Percentiles rank a stretch among this genome's conserved stretches.
Evolutionary conservation across 64 coral and sea anemone genomes (phyloP).

Genomic region (Astreopora myriophthalma): DNA sequence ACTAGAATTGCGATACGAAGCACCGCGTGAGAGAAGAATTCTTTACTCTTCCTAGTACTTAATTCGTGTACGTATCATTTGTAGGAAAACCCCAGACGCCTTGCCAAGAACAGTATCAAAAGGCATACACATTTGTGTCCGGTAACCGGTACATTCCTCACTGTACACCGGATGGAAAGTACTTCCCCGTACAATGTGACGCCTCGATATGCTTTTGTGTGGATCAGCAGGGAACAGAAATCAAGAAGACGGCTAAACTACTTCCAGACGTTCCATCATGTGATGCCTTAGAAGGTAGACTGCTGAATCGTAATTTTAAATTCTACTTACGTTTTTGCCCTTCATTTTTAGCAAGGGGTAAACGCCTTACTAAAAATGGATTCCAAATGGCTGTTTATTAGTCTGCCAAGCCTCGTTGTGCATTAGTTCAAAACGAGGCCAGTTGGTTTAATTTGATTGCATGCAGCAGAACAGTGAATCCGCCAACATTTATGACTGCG

Average conservation of each 20-base stretch:
- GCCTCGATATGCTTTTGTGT: conserved; percentile 78
- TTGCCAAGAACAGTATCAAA: conserved; percentile 28
- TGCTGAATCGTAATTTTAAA: neutral
- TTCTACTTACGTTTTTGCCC: too few relatives aligned
- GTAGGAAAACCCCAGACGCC: conserved; percentile 48
- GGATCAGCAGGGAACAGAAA: conserved; percentile 70
- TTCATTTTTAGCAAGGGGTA: too few relatives aligned
- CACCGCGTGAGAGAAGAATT: too few relatives aligned
- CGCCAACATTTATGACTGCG: too few relatives aligned
- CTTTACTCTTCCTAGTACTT: neutral
- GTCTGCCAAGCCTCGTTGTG: too few relatives aligned
- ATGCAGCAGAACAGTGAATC: too few relatives aligned
- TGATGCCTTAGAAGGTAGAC: neutral
- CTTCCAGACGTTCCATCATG: conserved; percentile 72
- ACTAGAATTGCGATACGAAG: too few relatives aligned
- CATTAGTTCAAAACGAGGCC: too few relatives aligned
- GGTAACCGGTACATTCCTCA: conserved; percentile 41
- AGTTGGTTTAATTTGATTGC: too few relatives aligned
- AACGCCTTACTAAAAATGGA: too few relatives aligned
- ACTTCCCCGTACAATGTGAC: conserved; percentile 82
- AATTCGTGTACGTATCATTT: neutral
- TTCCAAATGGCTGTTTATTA: too few relatives aligned
- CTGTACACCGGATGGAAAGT: conserved; percentile 76
- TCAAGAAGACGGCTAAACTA: conserved; percentile 50
- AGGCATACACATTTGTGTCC: neutral